Evolutionary conservation across 2,113 vertebrate species (phyloP), one percentile per base, ranked within the genome.

Genomic region (Scopus umbretta): DNA sequence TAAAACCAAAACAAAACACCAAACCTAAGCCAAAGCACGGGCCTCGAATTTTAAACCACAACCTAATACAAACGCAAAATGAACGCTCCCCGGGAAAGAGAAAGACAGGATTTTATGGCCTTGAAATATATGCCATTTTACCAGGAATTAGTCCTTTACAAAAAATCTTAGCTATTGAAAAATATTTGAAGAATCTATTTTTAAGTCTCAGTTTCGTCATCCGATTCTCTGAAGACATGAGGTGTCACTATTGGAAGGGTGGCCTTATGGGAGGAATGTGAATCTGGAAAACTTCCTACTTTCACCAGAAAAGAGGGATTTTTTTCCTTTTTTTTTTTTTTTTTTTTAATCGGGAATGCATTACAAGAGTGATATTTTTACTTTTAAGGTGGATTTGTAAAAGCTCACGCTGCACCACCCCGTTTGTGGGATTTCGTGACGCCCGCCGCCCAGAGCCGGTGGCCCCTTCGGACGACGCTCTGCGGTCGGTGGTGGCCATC

Each of bases 361-460:
- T 82, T 34, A 5, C 25, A 84, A 75, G 14, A 34, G 43, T 59
- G 16, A 3, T n/a, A n/a, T 49, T 94, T 94, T 63, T 22, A 17
- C 42, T 68, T 63, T 55, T 74, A 52, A 55, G 2, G 1, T 5
- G 21, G 13, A 21, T 63, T 84, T 82, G 74, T 68, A 38, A 70
- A 79, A 6, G 5, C 42, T 32, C 6, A 9, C 9, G 7, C 66
- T 16, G 80, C 38, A 65, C 7, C 9, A 47, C 10, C 32, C 26
- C 25, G 20, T 38, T 43, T 55, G 23, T n/a, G 36, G 70, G 27
- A 45, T 19, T n/a, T 62, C 66, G 4, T 34, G 59, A 49, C 1
- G 0, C 27, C 22, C 22, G 7, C 0, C 11, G 63, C 6, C 49
- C n/a, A n/a, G n/a, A n/a, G n/a, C n/a, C n/a, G n/a, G n/a, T n/a